Evolutionary conservation across 2,888 invertebrate genomes (phyloP).

Genomic region (Cheilosia vernalis): DNA sequence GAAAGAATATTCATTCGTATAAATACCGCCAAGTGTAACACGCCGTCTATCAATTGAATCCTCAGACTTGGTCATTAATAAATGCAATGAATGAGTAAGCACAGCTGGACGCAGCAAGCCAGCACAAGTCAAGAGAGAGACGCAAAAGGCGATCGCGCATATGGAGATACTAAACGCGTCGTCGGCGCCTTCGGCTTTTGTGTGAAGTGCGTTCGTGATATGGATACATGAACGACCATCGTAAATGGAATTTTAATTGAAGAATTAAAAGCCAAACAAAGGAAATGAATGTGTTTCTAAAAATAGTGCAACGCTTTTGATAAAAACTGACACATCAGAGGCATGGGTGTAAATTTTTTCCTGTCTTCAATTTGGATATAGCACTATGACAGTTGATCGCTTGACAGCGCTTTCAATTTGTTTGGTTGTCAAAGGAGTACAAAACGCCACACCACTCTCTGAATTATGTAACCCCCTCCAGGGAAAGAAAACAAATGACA

Average conservation of each 20-base stretch:
- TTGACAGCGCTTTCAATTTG: no score
- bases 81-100: constrained; percentile 67
- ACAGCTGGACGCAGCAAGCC: constrained; percentile 55
- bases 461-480: neutral
- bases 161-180: constrained; percentile 62
- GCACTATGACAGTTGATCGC: no score
- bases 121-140: constrained; percentile 35
- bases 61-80: constrained; percentile 64
- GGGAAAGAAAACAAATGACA: neutral
- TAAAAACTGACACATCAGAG: neutral
- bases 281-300: constrained; percentile 51
- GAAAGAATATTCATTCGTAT: constrained; percentile 25
- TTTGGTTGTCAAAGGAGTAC: no score
- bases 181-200: constrained; percentile 71
- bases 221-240: constrained; percentile 63
- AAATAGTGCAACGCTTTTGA: constrained; percentile 33
- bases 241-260: constrained; percentile 73
- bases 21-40: constrained; percentile 52
- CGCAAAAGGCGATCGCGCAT: constrained; percentile 43
- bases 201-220: constrained; percentile 73
- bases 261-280: constrained; percentile 68
- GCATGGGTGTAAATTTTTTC: neutral
- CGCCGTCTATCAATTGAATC: constrained; percentile 66
- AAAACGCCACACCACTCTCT: neutral
- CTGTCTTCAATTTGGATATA: no score